Conservation (phyloP, 1,140 invertebrate genomes). For the Drosophila bocqueti region DNA sequence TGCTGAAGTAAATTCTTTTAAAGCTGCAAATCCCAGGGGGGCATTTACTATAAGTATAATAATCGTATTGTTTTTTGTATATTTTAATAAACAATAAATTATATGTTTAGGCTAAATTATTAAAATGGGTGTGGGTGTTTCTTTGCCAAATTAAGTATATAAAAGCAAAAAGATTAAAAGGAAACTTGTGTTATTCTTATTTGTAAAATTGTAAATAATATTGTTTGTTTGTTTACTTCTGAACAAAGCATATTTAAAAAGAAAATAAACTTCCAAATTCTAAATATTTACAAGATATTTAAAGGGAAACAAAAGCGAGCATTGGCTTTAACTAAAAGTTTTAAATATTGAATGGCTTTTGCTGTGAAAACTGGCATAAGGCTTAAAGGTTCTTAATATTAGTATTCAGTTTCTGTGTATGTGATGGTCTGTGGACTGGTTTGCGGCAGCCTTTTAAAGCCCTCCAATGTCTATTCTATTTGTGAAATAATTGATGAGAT, state of each 20-base stretch:
- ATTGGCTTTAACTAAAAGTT: background rate
- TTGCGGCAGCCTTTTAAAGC: constrained; percentile 45
- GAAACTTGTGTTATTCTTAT: background rate
- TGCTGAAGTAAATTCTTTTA: background rate
- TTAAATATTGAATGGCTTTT: background rate
- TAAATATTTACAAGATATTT: background rate
- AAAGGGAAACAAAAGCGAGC: fast-evolving
- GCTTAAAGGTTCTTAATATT: background rate
- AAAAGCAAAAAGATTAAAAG: background rate
- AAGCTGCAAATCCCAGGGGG: background rate
- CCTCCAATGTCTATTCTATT: constrained; percentile 32
- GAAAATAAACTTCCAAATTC: background rate
- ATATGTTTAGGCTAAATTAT: too few relatives aligned
- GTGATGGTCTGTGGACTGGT: constrained; percentile 2
- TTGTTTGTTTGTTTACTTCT: background rate
- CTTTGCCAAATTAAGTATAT: background rate
- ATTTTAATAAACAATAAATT: background rate
- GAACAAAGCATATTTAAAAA: background rate
- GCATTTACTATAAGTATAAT: background rate
- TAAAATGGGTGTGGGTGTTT: too few relatives aligned
- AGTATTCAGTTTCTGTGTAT: background rate
- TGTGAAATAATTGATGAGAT: constrained; percentile 62
- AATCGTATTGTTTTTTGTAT: background rate
- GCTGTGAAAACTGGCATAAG: background rate
- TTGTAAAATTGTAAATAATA: background rate